Conservation (phyloP, 2,888 invertebrate species). For the Cryptus viduatorius region DNA sequence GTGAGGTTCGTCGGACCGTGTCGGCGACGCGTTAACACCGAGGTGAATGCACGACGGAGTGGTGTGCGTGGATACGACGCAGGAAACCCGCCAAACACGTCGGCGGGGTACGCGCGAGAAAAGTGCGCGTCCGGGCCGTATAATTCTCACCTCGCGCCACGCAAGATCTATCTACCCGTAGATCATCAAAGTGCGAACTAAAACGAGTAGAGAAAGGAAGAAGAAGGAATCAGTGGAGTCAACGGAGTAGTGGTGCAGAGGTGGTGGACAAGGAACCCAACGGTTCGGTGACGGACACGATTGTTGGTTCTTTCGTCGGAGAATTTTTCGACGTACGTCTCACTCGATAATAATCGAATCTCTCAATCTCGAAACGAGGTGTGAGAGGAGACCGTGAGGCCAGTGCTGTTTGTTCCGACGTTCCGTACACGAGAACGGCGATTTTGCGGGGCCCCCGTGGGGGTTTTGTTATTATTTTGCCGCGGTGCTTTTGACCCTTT, state of each 20-base stretch:
- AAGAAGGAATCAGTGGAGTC: neutral
- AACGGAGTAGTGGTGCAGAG: neutral
- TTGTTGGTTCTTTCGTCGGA: slow-evolving; percentile 23
- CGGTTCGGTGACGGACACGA: slow-evolving; percentile 16
- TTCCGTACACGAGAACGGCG: slow-evolving; percentile 62
- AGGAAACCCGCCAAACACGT: slow-evolving; percentile 82
- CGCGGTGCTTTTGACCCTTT: slow-evolving; percentile 84
- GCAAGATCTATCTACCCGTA: slow-evolving; percentile 65
- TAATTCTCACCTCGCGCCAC: slow-evolving; percentile 55
- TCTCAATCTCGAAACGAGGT: slow-evolving; percentile 21
- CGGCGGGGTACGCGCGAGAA: slow-evolving; percentile 71
- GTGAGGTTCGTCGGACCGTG: slow-evolving; percentile 72
- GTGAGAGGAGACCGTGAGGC: neutral
- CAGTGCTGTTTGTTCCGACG: slow-evolving; percentile 15
- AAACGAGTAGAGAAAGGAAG: slow-evolving; percentile 26
- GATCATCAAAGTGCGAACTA: slow-evolving; percentile 63
- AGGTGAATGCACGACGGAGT: slow-evolving; percentile 82
- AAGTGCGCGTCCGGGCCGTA: slow-evolving; percentile 52
- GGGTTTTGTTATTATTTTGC: slow-evolving; percentile 84
- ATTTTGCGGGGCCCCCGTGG: slow-evolving; percentile 63
- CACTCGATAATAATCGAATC: slow-evolving; percentile 21
- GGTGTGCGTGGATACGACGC: slow-evolving; percentile 73
- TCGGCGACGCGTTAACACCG: slow-evolving; percentile 72
- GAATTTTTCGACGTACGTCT: slow-evolving; percentile 42
- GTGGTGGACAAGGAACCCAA: slow-evolving; percentile 12